phyloP scores from a whole-genome alignment of 2,113 vertebrate genomes.

The Chinchilla lanigera region DNA sequence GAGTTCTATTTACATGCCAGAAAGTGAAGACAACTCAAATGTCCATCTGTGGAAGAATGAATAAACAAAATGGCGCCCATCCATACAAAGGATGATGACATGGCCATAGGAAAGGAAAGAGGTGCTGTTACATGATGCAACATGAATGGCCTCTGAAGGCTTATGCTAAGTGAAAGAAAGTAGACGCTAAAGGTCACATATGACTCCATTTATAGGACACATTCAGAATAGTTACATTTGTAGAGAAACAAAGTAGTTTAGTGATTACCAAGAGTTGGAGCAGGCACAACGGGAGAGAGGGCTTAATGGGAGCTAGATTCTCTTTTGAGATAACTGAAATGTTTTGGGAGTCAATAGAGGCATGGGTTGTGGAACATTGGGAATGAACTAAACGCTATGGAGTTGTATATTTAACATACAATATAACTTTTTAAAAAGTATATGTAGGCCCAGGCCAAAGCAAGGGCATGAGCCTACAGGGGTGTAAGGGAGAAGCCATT shows the following conservation, averaged over 20 bases:
- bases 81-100: background rate
- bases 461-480: background rate
- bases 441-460: background rate
- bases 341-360: background rate
- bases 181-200: background rate
- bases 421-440: background rate
- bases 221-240: background rate
- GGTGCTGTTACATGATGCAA: background rate
- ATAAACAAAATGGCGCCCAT: background rate
- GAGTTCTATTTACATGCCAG: background rate
- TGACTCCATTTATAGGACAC: background rate
- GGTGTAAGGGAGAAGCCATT: background rate
- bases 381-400: background rate
- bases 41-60: background rate
- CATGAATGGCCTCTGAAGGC: background rate
- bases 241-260: background rate
- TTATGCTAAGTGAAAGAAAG: background rate
- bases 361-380: background rate
- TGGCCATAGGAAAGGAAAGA: background rate
- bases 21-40: background rate
- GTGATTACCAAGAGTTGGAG: background rate
- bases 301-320: background rate
- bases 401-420: background rate
- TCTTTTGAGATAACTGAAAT: background rate
- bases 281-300: background rate